A percentile compares a stretch with the other conserved stretches of the same genome.
These are phyloP conservation scores for Phymanthus crucifer DNA, from an alignment of 92 coral and sea anemone species.

Conservation along the genomic window DNA sequence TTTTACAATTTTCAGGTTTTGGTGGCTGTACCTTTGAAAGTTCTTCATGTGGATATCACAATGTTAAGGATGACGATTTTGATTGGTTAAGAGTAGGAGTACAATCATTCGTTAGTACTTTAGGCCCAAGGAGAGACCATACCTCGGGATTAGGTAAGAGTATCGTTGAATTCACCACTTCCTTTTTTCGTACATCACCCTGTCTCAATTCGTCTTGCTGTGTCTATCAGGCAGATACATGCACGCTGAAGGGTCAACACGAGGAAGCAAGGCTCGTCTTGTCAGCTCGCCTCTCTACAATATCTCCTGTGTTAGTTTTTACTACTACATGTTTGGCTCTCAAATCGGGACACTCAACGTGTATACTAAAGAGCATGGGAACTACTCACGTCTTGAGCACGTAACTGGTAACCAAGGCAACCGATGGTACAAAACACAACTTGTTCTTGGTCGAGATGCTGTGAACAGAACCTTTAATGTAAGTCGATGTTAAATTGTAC, in stretches of 20 bases:
- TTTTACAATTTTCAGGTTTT: neutral
- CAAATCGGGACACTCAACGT: slow-evolving; percentile 12
- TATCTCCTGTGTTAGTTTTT: slow-evolving; percentile 5
- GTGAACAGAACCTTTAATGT: neutral
- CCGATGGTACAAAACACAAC: neutral
- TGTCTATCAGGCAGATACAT: neutral
- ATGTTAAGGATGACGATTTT: neutral
- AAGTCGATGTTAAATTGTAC: no score
- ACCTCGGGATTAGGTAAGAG: neutral
- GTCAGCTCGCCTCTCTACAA: neutral
- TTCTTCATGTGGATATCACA: neutral
- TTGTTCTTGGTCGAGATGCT: neutral
- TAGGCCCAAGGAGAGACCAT: neutral
- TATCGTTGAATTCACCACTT: neutral
- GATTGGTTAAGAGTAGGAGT: neutral
- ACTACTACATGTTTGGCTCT: slow-evolving; percentile 4
- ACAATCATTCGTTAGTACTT: neutral
- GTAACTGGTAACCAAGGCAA: slow-evolving; percentile 7
- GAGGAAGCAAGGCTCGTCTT: slow-evolving; percentile 15
- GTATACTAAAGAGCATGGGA: neutral
- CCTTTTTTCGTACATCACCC: neutral
- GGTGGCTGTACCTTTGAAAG: neutral
- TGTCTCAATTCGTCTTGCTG: no score
- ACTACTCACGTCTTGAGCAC: neutral
- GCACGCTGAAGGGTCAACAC: neutral